Evolutionary conservation across 2,797 vertebrate genomes (phyloP), one percentile per base, ranked within the genome.

Genomic region (Premnoplex brunnescens): DNA sequence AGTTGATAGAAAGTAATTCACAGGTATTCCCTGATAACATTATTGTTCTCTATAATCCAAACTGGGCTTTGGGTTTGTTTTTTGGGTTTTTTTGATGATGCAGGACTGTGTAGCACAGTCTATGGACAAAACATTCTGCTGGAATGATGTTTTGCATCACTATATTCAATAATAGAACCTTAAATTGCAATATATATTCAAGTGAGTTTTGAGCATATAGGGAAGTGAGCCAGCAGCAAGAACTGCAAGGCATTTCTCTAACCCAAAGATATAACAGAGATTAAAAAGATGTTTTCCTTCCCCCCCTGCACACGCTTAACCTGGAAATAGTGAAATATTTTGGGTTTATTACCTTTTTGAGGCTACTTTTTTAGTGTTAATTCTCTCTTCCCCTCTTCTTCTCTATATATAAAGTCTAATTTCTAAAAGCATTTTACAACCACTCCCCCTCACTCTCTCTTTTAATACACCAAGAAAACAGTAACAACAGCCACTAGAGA

Each of bases 161-260:
- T 81, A 37, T 59, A 58, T 12, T 93, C 80, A 88, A 49, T 89
- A 91, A 75, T 1, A 85, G 8, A 89, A 79, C 14, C 39, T 88
- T 55, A 91, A 88, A 89, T 62, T 67, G 22, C 24, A 88, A 94
- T 81, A 92, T 93, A 67, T 39, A 86, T 30, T 34, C n/a, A 88
- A 85, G 44, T 20, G 44, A 83, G 30, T 68, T 80, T 91, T 93
- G 55, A 89, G 37, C 44, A 77, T 27, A 58, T 19, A 66, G 27
- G 43, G n/a, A 90, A 91, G 52, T 5, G 51, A 75, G 36, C 32
- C 41, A 78, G 27, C 41, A 81, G 79, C 66, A 71, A 88, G 79
- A 60, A 85, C 28, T 22, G 15, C 14, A 94, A 84, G 34, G 26
- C 21, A 62, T 68, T 89, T 62, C 34, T 92, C 54, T 63, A 74